A percentile compares a stretch with the other conserved stretches of the same genome.
Conservation (phyloP, 2,888 invertebrate species). For the Scaptodrosophila latifasciaeformis region DNA sequence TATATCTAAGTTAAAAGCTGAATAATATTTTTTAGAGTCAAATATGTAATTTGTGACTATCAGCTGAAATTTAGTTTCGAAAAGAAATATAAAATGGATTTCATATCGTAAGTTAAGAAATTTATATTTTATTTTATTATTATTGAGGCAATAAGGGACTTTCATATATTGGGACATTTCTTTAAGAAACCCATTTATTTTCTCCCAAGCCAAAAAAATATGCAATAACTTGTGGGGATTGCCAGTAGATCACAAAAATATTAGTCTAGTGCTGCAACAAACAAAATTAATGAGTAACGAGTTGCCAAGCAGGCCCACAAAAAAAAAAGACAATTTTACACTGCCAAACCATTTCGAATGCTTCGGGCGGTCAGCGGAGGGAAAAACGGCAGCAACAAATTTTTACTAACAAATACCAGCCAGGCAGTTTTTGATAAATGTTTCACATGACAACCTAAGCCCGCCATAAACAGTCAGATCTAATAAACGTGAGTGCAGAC, state of each 20-base stretch:
- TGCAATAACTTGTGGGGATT: constrained; percentile 5
- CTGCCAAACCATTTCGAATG: constrained; percentile 16
- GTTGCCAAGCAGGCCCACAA: constrained; percentile 21
- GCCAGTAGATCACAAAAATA: not conserved
- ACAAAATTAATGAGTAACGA: constrained; percentile 55
- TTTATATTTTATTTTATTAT: constrained; percentile 27
- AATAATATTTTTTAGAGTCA: too few species aligned
- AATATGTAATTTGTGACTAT: too few species aligned
- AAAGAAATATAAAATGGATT: too few species aligned
- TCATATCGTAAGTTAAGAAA: too few species aligned
- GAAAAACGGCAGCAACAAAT: constrained; percentile 21
- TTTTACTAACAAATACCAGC: constrained; percentile 60
- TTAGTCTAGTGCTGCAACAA: constrained; percentile 34
- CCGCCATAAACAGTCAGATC: not conserved
- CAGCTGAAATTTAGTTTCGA: too few species aligned
- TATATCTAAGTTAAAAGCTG: too few species aligned
- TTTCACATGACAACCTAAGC: constrained; percentile 53
- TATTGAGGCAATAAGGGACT: constrained; percentile 41
- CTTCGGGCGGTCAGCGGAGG: not conserved
- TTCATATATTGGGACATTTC: constrained; percentile 51
- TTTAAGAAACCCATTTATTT: constrained; percentile 2
- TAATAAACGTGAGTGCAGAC: too few species aligned
- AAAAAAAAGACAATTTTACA: constrained; percentile 24
- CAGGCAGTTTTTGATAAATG: constrained; percentile 61
- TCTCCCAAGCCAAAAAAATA: constrained; percentile 4